A percentile compares a stretch with the other conserved stretches of the same genome.
These are phyloP conservation scores for Scopus umbretta DNA, from an alignment of 2,113 vertebrate species.

Conservation along the genomic window DNA sequence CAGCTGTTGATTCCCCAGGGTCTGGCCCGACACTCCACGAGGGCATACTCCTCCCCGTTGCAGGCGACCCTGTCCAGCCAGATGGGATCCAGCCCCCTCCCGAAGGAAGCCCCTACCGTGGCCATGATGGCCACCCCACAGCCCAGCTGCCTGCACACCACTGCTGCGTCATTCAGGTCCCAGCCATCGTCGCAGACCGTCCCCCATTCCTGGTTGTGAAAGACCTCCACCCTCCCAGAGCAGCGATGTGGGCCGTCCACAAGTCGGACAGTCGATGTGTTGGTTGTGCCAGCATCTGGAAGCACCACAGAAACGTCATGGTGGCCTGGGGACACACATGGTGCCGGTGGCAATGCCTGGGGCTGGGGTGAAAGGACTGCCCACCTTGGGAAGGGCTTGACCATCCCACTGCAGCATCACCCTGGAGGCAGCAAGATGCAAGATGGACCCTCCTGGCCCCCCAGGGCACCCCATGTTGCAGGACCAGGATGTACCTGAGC, in stretches of 20 bases:
- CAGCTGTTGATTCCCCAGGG: not conserved
- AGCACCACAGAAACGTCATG: rapidly evolving
- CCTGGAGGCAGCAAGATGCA: not conserved
- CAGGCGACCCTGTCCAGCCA: not conserved
- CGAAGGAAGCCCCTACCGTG: not conserved
- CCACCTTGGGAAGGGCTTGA: not conserved
- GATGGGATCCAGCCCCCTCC: not conserved
- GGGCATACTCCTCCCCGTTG: not conserved
- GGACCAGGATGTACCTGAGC: not conserved
- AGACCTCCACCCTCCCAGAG: conserved; percentile 8
- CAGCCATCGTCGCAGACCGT: conserved; percentile 28
- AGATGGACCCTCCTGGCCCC: not conserved
- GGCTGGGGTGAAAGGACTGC: too few relatives aligned
- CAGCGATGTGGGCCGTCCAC: not conserved
- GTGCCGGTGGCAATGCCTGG: too few relatives aligned
- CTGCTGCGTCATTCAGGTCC: not conserved
- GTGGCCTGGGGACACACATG: not conserved
- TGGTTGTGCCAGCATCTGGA: not conserved
- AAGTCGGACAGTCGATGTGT: not conserved
- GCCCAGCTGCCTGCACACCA: conserved; percentile 25
- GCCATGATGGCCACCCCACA: not conserved
- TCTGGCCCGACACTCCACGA: not conserved
- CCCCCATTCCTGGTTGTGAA: conserved; percentile 30
- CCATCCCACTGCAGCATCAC: not conserved
- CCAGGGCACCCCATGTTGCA: not conserved